Percentiles rank a stretch among this genome's conserved stretches.
phyloP scores from a whole-genome alignment of 92 coral and sea anemone species.

The Desmophyllum pertusum region DNA sequence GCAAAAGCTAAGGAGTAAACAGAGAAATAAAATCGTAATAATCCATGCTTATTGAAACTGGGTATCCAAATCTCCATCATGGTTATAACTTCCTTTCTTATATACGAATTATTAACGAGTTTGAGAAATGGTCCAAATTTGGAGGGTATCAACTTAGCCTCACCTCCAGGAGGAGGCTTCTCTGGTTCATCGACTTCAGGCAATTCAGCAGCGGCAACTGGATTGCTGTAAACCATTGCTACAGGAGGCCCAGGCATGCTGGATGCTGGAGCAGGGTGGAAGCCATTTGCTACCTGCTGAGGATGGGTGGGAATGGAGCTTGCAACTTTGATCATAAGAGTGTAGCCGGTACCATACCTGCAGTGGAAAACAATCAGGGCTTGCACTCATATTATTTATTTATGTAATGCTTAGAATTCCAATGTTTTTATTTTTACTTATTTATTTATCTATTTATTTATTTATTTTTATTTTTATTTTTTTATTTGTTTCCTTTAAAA shows the following conservation, averaged over 20 bases:
- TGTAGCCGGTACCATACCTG: slow-evolving; percentile 93
- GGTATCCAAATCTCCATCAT: too few species aligned
- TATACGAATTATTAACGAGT: too few species aligned
- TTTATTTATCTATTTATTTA: too few species aligned
- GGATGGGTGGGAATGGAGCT: slow-evolving; percentile 35
- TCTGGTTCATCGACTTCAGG: slow-evolving; percentile 74
- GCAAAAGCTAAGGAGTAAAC: too few species aligned
- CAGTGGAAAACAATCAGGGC: not conserved
- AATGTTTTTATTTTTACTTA: too few species aligned
- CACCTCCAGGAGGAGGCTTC: slow-evolving; percentile 45
- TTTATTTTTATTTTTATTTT: too few species aligned
- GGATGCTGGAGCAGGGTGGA: slow-evolving; percentile 23
- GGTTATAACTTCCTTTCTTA: too few species aligned
- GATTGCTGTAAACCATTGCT: slow-evolving; percentile 45
- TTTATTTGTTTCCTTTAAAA: too few species aligned
- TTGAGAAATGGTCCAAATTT: not conserved
- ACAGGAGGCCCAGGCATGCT: not conserved
- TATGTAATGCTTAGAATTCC: too few species aligned
- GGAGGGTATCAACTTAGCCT: not conserved
- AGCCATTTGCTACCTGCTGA: slow-evolving; percentile 42
- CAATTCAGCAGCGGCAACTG: slow-evolving; percentile 45
- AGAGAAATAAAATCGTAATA: too few species aligned
- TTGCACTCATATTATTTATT: too few species aligned
- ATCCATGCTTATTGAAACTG: too few species aligned
- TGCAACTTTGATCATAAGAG: slow-evolving; percentile 91